Conservation (phyloP, 2,113 vertebrate species). For the Solenodon paradoxus region DNA sequence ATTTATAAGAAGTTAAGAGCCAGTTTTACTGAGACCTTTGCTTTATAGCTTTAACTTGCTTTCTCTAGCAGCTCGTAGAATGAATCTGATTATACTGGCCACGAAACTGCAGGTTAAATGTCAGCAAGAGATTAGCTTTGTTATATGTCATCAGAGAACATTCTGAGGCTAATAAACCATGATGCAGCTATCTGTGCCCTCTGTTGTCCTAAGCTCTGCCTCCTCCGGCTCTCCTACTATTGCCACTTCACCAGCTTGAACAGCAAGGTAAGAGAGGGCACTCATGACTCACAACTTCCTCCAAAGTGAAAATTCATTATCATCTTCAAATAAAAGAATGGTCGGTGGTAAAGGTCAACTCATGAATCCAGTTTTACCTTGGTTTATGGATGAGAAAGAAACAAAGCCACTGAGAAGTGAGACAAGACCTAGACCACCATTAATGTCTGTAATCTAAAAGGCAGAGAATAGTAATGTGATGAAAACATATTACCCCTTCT, state of each 20-base stretch:
- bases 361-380: background rate
- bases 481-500: background rate
- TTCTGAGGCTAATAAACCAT: constrained; percentile 27
- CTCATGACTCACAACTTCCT: background rate
- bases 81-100: constrained; percentile 38
- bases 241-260: background rate
- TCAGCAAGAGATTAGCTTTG: constrained; percentile 56
- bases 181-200: background rate
- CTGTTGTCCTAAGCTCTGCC: background rate
- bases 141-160: constrained; percentile 33
- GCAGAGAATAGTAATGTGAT: background rate
- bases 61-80: constrained; percentile 19
- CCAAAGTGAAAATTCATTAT: constrained; percentile 14
- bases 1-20: background rate
- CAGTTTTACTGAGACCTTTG: background rate
- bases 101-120: constrained; percentile 51
- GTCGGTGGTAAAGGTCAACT: constrained; percentile 13
- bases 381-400: background rate
- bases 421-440: background rate
- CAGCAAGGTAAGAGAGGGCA: background rate
- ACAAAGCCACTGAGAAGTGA: background rate
- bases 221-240: background rate
- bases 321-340: constrained; percentile 42
- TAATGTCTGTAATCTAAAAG: background rate
- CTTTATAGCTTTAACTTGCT: constrained; percentile 45